Evolutionary conservation across 2,113 vertebrate species (phyloP).

Genomic region (Acrocephalus arundinaceus): DNA sequence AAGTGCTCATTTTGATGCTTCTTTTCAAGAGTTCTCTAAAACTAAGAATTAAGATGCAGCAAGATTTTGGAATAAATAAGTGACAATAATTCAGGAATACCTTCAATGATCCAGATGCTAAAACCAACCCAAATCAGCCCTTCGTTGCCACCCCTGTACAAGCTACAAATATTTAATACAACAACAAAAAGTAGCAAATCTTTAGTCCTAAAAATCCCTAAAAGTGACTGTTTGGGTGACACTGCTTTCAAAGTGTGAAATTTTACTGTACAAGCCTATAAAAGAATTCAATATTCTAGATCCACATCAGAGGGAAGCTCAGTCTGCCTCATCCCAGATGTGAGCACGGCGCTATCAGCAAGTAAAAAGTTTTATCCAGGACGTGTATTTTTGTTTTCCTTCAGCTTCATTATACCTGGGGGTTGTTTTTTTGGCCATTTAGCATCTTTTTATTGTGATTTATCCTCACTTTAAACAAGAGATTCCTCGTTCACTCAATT

Average conservation of each 20-base stretch:
- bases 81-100: not conserved
- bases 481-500: not conserved
- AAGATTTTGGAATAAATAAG: not conserved
- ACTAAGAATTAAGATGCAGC: not conserved
- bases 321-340: not conserved
- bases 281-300: not conserved
- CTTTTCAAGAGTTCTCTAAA: not conserved
- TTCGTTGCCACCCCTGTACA: not conserved
- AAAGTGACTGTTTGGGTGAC: not conserved
- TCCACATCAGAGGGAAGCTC: not conserved
- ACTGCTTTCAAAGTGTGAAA: not conserved
- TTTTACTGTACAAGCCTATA: not conserved
- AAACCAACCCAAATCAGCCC: not conserved
- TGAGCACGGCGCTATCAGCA: not conserved
- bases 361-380: not conserved
- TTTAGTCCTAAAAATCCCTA: not conserved
- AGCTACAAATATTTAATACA: not conserved
- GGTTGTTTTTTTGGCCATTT: not conserved
- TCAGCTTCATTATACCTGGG: not conserved
- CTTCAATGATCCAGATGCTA: not conserved
- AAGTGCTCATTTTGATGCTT: not conserved
- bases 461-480: not conserved
- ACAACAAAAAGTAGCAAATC: accelerated
- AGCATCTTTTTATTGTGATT: not conserved
- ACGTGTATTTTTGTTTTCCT: not conserved